A percentile compares a stretch with the other conserved stretches of the same genome.
phyloP scores from a whole-genome alignment of 2,797 vertebrate species.

The Rhyacichthys aspro region DNA sequence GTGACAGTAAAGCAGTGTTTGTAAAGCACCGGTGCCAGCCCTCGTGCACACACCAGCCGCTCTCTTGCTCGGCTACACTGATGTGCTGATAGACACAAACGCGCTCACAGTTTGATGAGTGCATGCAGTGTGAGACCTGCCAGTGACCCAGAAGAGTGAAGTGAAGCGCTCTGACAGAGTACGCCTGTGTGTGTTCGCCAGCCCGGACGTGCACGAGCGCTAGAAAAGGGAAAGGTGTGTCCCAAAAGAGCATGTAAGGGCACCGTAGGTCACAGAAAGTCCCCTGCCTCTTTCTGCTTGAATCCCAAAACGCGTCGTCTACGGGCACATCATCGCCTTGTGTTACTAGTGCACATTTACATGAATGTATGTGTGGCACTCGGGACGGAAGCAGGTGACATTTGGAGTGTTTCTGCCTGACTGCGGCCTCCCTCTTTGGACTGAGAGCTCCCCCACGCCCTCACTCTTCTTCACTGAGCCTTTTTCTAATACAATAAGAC shows the following conservation, averaged over 20 bases:
- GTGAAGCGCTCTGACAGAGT: slow-evolving; percentile 45
- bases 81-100: slow-evolving; percentile 4
- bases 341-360: slow-evolving; percentile 3
- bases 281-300: not conserved
- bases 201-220: not conserved
- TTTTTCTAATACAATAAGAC: slow-evolving; percentile 17
- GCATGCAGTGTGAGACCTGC: slow-evolving; percentile 48
- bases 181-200: too few species aligned
- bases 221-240: not conserved
- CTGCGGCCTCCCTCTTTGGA: slow-evolving; percentile 28
- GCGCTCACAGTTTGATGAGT: slow-evolving; percentile 38
- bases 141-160: slow-evolving; percentile 61
- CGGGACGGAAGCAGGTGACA: slow-evolving; percentile 27
- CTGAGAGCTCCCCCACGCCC: slow-evolving; percentile 17
- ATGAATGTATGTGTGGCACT: not conserved
- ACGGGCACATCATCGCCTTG: slow-evolving; percentile 3
- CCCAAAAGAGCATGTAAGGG: slow-evolving; percentile 28
- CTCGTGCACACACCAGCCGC: too few species aligned
- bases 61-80: not conserved
- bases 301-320: not conserved
- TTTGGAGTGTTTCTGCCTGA: slow-evolving; percentile 56
- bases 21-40: too few species aligned
- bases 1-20: too few species aligned
- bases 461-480: not conserved
- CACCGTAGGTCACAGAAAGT: slow-evolving; percentile 20